Percentiles rank a stretch among this genome's conserved stretches.
Evolutionary conservation across 2,888 invertebrate genomes (phyloP).

Genomic region (Epistrophella euchroma): DNA sequence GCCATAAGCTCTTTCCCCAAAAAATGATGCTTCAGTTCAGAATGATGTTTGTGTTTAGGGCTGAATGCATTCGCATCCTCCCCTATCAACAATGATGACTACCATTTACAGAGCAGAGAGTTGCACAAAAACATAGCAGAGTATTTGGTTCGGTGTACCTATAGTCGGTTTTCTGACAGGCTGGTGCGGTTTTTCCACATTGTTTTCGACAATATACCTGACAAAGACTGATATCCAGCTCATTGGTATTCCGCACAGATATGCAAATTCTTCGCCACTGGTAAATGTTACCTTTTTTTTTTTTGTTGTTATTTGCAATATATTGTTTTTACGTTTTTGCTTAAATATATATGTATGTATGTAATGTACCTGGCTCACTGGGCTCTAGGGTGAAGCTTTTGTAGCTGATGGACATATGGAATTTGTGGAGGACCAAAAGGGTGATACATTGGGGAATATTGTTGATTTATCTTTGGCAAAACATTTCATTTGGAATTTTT

Average conservation of each 20-base stretch:
- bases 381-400: constrained; percentile 2
- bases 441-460: constrained; percentile 47
- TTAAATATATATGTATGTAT: background rate
- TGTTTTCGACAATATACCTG: constrained; percentile 67
- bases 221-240: constrained; percentile 68
- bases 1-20: constrained; percentile 31
- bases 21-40: background rate
- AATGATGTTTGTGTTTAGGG: constrained; percentile 69
- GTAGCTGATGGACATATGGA: constrained; percentile 46
- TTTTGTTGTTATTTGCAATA: constrained; percentile 40
- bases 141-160: constrained; percentile 16
- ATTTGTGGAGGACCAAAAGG: constrained; percentile 49
- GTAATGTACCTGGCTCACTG: background rate
- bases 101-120: constrained; percentile 52
- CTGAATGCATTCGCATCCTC: constrained; percentile 60
- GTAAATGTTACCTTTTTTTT: constrained; percentile 66
- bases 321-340: constrained; percentile 40
- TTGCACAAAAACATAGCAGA: constrained; percentile 55
- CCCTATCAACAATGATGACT: constrained; percentile 22
- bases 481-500: constrained; percentile 50
- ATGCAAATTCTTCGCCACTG: constrained; percentile 76
- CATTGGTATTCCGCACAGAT: constrained; percentile 77
- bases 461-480: constrained; percentile 61
- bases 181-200: constrained; percentile 54
- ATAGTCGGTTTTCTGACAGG: constrained; percentile 52